phyloP scores from a whole-genome alignment of 2,888 invertebrate genomes.

The Hemaris fuciformis region DNA sequence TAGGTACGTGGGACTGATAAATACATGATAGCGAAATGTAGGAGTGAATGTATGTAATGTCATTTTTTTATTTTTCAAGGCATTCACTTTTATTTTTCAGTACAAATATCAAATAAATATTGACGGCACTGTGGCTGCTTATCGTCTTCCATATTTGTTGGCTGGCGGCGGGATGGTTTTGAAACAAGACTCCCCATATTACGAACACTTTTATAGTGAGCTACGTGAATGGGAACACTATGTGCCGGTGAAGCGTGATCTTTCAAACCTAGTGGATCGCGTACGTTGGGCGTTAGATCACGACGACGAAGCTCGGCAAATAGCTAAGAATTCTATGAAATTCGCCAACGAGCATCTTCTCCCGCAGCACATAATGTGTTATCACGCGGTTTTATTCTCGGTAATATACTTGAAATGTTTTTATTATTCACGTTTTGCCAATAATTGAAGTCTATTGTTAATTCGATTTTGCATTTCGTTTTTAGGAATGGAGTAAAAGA shows the following conservation, averaged over 20 bases:
- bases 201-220: constrained; percentile 95
- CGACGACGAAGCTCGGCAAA: constrained; percentile 84
- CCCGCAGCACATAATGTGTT: constrained; percentile 93
- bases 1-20: too few relatives aligned
- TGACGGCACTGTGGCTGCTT: constrained; percentile 98
- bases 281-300: constrained; percentile 89
- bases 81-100: constrained; percentile 77
- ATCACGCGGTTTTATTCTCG: constrained; percentile 84
- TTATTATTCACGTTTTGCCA: too few relatives aligned
- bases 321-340: constrained; percentile 84
- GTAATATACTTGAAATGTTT: too few relatives aligned
- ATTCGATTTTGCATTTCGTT: constrained; percentile 80
- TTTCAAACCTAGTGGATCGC: constrained; percentile 90
- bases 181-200: constrained; percentile 96
- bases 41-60: too few relatives aligned
- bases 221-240: constrained; percentile 90
- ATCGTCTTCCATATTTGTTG: constrained; percentile 94
- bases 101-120: constrained; percentile 97
- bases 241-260: constrained; percentile 89
- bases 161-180: constrained; percentile 93
- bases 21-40: too few relatives aligned
- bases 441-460: not conserved
- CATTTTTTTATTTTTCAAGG: not conserved
- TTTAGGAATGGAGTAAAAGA: constrained; percentile 88
- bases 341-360: constrained; percentile 90